Evolutionary conservation across 2,113 vertebrate species (phyloP).

Genomic region (Phyllostomus hastatus): DNA sequence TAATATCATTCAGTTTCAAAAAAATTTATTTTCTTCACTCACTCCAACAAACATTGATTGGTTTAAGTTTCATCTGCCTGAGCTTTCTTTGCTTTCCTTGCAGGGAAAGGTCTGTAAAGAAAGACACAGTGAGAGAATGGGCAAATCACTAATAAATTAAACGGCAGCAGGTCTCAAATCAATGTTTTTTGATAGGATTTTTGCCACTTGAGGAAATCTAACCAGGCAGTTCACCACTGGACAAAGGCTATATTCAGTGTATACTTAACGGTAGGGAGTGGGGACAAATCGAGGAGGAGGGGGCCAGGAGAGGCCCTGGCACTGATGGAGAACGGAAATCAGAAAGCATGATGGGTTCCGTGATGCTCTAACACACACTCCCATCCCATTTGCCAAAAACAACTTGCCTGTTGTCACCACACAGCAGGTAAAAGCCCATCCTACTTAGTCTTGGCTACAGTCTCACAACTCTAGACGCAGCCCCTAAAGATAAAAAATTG

Average conservation of each 20-base stretch:
- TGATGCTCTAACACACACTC: fast-evolving
- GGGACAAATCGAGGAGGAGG: neutral
- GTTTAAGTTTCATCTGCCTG: neutral
- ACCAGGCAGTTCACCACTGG: neutral
- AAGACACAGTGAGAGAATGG: neutral
- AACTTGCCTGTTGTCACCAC: neutral
- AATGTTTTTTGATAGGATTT: neutral
- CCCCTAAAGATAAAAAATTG: neutral
- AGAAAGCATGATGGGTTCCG: neutral
- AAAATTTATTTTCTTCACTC: neutral
- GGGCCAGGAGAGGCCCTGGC: neutral
- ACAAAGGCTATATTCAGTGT: neutral
- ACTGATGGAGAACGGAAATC: neutral
- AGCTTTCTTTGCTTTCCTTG: neutral
- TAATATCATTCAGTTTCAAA: neutral
- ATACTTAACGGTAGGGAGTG: neutral
- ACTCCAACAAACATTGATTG: neutral
- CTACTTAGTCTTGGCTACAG: neutral
- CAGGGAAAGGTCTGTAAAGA: neutral
- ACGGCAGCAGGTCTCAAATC: neutral
- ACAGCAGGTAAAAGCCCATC: neutral
- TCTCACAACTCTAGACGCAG: neutral
- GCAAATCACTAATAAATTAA: neutral
- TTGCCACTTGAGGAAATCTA: neutral
- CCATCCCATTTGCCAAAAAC: neutral